phyloP scores from a whole-genome alignment of 1,140 invertebrate species.

The Heliothis subflexa region DNA sequence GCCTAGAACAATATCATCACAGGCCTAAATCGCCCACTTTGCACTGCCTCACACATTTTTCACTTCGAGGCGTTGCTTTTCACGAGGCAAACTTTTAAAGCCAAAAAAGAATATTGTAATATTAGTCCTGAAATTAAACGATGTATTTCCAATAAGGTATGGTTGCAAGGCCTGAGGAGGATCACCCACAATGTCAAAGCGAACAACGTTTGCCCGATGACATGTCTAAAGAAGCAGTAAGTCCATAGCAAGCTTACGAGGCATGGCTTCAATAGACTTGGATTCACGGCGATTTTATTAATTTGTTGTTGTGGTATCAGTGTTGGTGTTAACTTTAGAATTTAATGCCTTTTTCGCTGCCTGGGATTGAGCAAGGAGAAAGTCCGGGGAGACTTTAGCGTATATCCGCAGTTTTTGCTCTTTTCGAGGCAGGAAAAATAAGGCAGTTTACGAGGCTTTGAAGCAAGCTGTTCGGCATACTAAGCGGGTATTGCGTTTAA shows the following conservation, averaged over 20 bases:
- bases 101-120: not conserved
- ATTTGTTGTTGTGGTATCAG: conserved; percentile 24
- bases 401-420: not conserved
- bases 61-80: conserved; percentile 29
- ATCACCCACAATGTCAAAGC: conserved; percentile 99
- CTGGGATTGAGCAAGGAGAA: not conserved
- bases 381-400: no score
- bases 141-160: conserved; percentile 89
- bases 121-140: conserved; percentile 25
- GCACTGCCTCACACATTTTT: conserved; percentile 16
- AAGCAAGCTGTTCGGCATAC: not conserved
- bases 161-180: conserved; percentile 97
- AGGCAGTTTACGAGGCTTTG: not conserved
- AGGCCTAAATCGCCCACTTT: conserved; percentile 13
- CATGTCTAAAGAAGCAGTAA: conserved; percentile 99
- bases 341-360: conserved; percentile 1
- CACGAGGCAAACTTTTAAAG: conserved; percentile 9
- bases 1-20: conserved; percentile 11
- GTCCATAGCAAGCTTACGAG: conserved; percentile 78
- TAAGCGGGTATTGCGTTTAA: not conserved
- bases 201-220: conserved; percentile 99
- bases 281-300: conserved; percentile 27
- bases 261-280: conserved; percentile 53
- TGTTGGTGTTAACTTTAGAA: conserved; percentile 24
- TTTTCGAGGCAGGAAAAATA: conserved; percentile 5